Conservation (phyloP, 1,140 invertebrate genomes). For the Bilobella aurantiaca region DNA sequence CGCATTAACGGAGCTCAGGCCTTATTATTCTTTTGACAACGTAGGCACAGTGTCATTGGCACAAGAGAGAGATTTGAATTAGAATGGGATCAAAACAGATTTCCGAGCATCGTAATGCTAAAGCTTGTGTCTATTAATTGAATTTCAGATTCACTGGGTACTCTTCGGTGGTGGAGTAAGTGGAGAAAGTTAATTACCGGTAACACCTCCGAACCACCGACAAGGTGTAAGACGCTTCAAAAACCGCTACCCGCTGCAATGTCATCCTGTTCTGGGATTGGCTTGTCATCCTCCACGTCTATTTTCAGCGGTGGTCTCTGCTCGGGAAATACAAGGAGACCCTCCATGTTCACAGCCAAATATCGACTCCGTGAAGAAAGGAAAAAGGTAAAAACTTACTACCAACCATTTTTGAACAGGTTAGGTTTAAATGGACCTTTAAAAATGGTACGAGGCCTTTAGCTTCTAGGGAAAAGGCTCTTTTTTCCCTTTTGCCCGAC, state of each 20-base stretch:
- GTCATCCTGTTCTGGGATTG: conserved; percentile 9
- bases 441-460: not conserved
- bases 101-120: no score
- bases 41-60: no score
- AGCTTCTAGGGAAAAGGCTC: not conserved
- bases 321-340: conserved; percentile 40
- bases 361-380: conserved; percentile 68
- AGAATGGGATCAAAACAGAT: no score
- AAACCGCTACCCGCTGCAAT: not conserved
- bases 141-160: no score
- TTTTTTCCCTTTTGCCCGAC: no score
- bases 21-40: no score
- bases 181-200: no score
- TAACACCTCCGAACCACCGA: not conserved
- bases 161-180: no score
- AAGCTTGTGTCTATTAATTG: no score
- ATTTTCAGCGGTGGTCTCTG: conserved; percentile 30
- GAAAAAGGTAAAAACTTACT: conserved; percentile 53
- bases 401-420: conserved; percentile 4
- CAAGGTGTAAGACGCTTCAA: no score
- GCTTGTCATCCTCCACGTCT: conserved; percentile 22
- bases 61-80: no score
- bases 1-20: no score
- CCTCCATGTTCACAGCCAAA: conserved; percentile 74
- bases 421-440: not conserved